These are phyloP conservation scores for Scaptomyza graminum DNA, from an alignment of 1,140 invertebrate genomes.

Conservation along the genomic window DNA sequence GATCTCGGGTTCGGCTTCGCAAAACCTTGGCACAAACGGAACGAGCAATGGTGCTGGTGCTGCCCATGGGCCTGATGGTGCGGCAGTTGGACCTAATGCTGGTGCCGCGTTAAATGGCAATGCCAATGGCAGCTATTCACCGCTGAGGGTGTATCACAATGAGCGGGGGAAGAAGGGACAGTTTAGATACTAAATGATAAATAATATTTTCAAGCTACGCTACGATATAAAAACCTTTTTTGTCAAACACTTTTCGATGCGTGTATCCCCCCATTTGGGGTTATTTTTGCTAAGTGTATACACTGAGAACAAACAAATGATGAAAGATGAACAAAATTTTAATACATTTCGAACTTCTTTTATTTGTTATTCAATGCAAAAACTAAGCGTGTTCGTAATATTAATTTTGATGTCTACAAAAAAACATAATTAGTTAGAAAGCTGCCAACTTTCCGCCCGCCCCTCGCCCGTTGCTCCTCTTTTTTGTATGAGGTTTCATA, in stretches of 20 bases:
- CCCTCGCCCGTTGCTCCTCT: constrained; percentile 6
- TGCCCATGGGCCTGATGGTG: constrained; percentile 50
- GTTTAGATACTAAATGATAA: constrained; percentile 88
- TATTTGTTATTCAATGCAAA: constrained; percentile 80
- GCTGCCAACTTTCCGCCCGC: constrained; percentile 30
- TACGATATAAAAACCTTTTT: constrained; percentile 37
- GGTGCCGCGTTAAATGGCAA: constrained; percentile 69
- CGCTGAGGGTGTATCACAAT: constrained; percentile 91
- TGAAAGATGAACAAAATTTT: neutral
- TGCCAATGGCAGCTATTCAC: constrained; percentile 88
- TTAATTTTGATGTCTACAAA: constrained; percentile 60
- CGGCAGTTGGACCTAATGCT: constrained; percentile 16
- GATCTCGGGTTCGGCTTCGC: constrained; percentile 79
- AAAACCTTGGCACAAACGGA: constrained; percentile 83
- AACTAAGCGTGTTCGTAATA: constrained; percentile 78
- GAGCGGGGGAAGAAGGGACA: constrained; percentile 90
- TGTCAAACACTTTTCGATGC: constrained; percentile 55
- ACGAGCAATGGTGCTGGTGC: constrained; percentile 51
- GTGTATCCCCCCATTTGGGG: constrained; percentile 43
- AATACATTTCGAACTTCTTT: constrained; percentile 65
- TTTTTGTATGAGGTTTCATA: constrained; percentile 54
- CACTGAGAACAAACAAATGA: constrained; percentile 46
- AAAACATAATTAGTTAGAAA: constrained; percentile 32
- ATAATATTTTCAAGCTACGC: constrained; percentile 20
- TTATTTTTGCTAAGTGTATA: constrained; percentile 82